A percentile compares a stretch with the other conserved stretches of the same genome.
These are phyloP conservation scores for Lacerta bilineata DNA, from an alignment of 2,797 vertebrate species.

Conservation along the genomic window DNA sequence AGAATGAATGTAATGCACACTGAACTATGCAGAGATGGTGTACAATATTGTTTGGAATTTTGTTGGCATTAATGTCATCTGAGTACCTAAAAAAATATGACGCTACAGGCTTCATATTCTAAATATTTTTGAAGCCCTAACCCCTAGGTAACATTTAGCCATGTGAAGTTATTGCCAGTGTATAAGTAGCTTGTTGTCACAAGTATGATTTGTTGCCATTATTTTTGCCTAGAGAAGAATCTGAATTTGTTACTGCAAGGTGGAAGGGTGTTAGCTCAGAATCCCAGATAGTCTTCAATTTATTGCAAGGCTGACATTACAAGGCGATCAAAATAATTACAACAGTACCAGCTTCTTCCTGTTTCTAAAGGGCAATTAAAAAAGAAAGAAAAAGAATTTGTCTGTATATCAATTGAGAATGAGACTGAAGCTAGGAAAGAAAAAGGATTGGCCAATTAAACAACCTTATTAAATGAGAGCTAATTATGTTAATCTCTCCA, in stretches of 20 bases:
- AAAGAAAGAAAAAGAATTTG: background rate
- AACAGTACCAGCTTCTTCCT: slow-evolving; percentile 11
- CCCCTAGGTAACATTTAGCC: background rate
- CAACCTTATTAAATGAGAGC: background rate
- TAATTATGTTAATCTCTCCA: slow-evolving; percentile 29
- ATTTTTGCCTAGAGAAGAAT: background rate
- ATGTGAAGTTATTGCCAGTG: background rate
- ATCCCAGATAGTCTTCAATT: background rate
- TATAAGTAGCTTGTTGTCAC: background rate
- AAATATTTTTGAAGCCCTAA: background rate
- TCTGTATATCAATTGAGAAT: background rate
- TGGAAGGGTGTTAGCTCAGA: background rate
- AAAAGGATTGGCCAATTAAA: slow-evolving; percentile 31
- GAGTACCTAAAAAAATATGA: background rate
- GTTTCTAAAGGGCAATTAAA: background rate
- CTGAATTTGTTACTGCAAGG: background rate
- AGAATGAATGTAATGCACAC: background rate
- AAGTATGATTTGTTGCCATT: background rate
- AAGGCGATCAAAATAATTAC: background rate
- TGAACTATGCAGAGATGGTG: background rate
- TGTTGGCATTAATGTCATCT: background rate
- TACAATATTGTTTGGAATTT: background rate
- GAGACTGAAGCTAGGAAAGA: slow-evolving; percentile 20
- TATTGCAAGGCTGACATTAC: background rate
- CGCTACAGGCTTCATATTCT: background rate